Evolutionary conservation across 2,888 invertebrate genomes (phyloP).

Genomic region (Archips xylosteana): DNA sequence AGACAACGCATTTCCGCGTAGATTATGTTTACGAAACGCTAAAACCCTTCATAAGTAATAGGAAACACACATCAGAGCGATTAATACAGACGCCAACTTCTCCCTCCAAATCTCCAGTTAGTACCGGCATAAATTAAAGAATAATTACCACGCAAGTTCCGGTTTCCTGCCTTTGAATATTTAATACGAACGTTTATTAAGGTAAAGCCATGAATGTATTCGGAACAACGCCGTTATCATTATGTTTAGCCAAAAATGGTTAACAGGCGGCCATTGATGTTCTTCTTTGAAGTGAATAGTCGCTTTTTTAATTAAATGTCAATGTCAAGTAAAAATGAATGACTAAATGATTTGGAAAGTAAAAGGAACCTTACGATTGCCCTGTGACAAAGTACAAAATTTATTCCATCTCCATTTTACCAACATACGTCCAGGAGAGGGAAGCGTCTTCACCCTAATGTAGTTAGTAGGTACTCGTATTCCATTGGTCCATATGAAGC

Average conservation of each 20-base stretch:
- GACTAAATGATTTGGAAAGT: background rate
- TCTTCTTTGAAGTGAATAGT: slow-evolving; percentile 2
- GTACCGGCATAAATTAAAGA: slow-evolving; percentile 42
- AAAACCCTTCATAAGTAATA: slow-evolving; percentile 14
- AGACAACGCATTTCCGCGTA: background rate
- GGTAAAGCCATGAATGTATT: slow-evolving; percentile 27
- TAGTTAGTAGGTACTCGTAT: too few relatives aligned
- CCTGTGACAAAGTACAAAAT: background rate
- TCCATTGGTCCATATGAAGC: too few relatives aligned
- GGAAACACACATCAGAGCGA: slow-evolving; percentile 21
- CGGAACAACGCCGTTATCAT: slow-evolving; percentile 26
- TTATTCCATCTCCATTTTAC: background rate
- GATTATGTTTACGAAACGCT: slow-evolving; percentile 9
- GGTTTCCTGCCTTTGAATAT: slow-evolving; percentile 42
- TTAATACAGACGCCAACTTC: slow-evolving; percentile 30
- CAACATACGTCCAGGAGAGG: too few relatives aligned
- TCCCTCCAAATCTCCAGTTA: slow-evolving; percentile 37
- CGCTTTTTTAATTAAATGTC: slow-evolving; percentile 12
- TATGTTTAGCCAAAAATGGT: slow-evolving; percentile 1
- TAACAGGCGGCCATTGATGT: background rate
- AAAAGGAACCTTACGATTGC: background rate
- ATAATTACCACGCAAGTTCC: slow-evolving; percentile 41
- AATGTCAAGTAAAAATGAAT: slow-evolving; percentile 11
- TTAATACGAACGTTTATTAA: slow-evolving; percentile 38
- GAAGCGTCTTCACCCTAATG: too few relatives aligned